Base-by-base conservation (phyloP, 2,113 vertebrate genomes). In the Pteruthius melanotis region DNA sequence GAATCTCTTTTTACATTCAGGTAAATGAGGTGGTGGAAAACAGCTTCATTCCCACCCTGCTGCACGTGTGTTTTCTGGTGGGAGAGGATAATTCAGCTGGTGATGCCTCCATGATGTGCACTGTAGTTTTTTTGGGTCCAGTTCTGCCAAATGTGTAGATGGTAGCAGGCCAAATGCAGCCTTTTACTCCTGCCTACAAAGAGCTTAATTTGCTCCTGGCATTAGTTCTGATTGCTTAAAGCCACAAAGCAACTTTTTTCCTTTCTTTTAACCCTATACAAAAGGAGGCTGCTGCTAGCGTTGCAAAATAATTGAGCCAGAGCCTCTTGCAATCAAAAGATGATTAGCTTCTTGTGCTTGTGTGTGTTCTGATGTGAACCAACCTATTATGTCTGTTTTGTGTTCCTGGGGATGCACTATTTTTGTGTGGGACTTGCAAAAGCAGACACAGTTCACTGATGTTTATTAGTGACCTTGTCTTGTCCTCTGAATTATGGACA, bases 401-500 rank as follows among this genome's bases (percentile, higher is more conserved):
- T 96, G 94, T 94, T 96, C 94, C 80, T 40, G 22, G 87, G 89
- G 89, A 87, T 96, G 97, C 76, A 52, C 76, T 89, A 47, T 96
- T 97, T 98, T 98, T 94, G 85, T 97, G 94, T 87, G 95, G 60
- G 80, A 94, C 70, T 90, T 66, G 19, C 89, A 96, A 96, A 96
- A 96, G 91, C 93, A 97, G 96, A 47, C 90, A 61, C 75, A 91
- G 95, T 82, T 96, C 84, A 56, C 85, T 76, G 77, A 78, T 97
- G 93, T 97, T 97, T 97, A 91, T 94, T 95, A 50, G 95, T 70
- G 95, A 97, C 98, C 97, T 98, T 98, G 96, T 88, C 83, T 78
- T 78, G 93, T 97, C 96, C 95, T 97, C 89, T 97, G 97, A 96
- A 77, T 97, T 92, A 96, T 54, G 82, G 89, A 39, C 86, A 31